phyloP scores from a whole-genome alignment of 2,797 vertebrate genomes.

The Champsocephalus esox region DNA sequence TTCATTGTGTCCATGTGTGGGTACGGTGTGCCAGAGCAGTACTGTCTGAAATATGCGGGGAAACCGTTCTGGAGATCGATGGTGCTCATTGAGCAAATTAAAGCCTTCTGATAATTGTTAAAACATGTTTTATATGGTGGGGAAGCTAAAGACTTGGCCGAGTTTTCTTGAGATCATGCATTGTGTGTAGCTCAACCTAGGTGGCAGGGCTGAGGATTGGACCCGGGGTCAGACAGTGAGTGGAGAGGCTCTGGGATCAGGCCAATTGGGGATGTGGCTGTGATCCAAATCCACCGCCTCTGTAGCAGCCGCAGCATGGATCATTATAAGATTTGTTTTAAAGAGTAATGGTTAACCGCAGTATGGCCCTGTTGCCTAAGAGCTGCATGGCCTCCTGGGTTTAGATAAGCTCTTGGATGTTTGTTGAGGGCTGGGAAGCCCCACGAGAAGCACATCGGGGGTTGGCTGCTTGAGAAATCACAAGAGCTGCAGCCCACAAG shows the following conservation, averaged over 20 bases:
- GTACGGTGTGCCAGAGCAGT: slow-evolving; percentile 39
- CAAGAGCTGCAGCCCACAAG: slow-evolving; percentile 52
- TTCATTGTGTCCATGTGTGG: slow-evolving; percentile 72
- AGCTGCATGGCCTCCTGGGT: slow-evolving; percentile 65
- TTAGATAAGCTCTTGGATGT: slow-evolving; percentile 51
- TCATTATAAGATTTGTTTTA: slow-evolving; percentile 77
- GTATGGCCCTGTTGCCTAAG: slow-evolving; percentile 64
- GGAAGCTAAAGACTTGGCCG: slow-evolving; percentile 21
- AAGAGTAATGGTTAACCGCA: slow-evolving; percentile 73
- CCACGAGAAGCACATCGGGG: slow-evolving; percentile 35
- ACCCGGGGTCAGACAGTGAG: slow-evolving; percentile 42
- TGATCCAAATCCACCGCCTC: slow-evolving; percentile 55
- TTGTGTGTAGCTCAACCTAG: slow-evolving; percentile 29
- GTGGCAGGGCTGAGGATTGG: slow-evolving; percentile 24
- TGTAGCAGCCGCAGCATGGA: slow-evolving; percentile 54
- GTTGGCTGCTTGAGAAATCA: slow-evolving; percentile 73
- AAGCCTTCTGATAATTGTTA: slow-evolving; percentile 45
- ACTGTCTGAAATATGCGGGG: slow-evolving; percentile 22
- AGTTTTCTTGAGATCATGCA: slow-evolving; percentile 4
- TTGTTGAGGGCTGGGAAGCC: slow-evolving; percentile 46
- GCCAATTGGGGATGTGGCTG: slow-evolving; percentile 42
- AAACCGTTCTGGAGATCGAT: slow-evolving; percentile 31
- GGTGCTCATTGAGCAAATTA: slow-evolving; percentile 45
- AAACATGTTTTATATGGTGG: slow-evolving; percentile 39
- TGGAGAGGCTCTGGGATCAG: slow-evolving; percentile 30